Percentiles rank a stretch among this genome's conserved stretches.
These are phyloP conservation scores for Morone saxatilis DNA, from an alignment of 2,113 vertebrate genomes.

Conservation along the genomic window DNA sequence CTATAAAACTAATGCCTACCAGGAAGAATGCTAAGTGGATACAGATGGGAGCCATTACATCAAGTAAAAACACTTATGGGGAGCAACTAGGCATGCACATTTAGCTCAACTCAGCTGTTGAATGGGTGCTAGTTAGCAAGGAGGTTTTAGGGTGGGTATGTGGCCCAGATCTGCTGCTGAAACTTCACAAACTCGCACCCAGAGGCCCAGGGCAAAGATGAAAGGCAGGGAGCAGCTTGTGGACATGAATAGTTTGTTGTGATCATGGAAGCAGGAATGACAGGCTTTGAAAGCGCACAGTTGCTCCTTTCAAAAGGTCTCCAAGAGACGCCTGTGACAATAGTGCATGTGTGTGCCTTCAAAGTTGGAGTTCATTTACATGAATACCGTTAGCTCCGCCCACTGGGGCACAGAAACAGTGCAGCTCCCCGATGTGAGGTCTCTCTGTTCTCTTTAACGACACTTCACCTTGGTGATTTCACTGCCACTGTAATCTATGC, in stretches of 20 bases:
- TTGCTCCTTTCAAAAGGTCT: conserved; percentile 58
- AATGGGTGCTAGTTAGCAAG: not conserved
- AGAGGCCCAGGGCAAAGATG: conserved; percentile 28
- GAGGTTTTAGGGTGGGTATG: not conserved
- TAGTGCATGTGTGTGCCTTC: conserved; percentile 52
- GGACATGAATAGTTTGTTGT: conserved; percentile 60
- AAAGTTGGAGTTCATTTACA: conserved; percentile 64
- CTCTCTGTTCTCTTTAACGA: conserved; percentile 35
- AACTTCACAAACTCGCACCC: conserved; percentile 38
- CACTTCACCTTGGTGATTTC: conserved; percentile 47
- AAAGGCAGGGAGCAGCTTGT: conserved; percentile 34
- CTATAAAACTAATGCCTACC: conserved; percentile 13
- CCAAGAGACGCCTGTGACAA: conserved; percentile 59
- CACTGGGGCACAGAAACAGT: conserved; percentile 20
- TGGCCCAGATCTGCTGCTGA: not conserved
- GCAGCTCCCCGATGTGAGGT: conserved; percentile 36
- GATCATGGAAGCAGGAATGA: conserved; percentile 46
- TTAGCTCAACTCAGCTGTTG: not conserved
- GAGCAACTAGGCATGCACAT: not conserved
- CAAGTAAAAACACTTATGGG: not conserved
- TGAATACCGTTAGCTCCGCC: conserved; percentile 47
- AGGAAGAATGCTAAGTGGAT: not conserved
- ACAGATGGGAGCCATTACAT: conserved; percentile 9
- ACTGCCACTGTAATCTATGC: conserved; percentile 42
- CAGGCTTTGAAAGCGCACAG: conserved; percentile 57